These are phyloP conservation scores for Pseudotriccus pelzelni DNA, from an alignment of 2,797 vertebrate species.

Conservation along the genomic window DNA sequence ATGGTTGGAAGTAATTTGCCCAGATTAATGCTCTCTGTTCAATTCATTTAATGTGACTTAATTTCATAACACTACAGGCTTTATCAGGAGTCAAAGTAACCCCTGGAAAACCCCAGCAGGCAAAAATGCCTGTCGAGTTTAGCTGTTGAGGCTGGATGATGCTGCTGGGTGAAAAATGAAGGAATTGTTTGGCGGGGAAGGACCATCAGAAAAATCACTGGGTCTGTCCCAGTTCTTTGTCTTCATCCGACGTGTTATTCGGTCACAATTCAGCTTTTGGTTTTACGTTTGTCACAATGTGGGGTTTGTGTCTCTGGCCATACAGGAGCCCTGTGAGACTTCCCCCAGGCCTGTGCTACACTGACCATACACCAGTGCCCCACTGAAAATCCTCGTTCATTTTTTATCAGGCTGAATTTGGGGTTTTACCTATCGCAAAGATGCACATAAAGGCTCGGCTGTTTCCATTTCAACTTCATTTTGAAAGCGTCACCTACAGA, in stretches of 20 bases:
- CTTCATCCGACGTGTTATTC: background rate
- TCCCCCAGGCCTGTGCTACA: background rate
- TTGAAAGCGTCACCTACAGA: background rate
- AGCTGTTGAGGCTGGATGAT: constrained; percentile 19
- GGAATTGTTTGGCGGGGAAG: constrained; percentile 28
- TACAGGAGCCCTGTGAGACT: background rate
- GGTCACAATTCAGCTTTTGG: background rate
- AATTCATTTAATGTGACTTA: constrained; percentile 8
- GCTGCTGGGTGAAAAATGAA: constrained; percentile 28
- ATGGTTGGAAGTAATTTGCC: constrained; percentile 29
- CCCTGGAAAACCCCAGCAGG: constrained; percentile 43
- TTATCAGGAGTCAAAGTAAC: constrained; percentile 41
- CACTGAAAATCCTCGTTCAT: rapidly evolving
- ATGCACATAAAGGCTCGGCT: background rate
- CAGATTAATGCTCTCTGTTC: constrained; percentile 42
- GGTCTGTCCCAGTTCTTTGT: background rate
- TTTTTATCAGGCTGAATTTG: background rate
- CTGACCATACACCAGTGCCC: background rate
- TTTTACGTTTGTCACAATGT: constrained; percentile 8
- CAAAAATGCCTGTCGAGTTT: constrained; percentile 35
- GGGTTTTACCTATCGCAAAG: background rate
- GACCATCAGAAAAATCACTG: background rate
- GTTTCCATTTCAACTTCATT: background rate
- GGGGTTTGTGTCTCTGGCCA: constrained; percentile 20
- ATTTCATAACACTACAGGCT: constrained; percentile 31